phyloP scores from a whole-genome alignment of 1,140 invertebrate genomes.

The Pseudomyrmex sp. region DNA sequence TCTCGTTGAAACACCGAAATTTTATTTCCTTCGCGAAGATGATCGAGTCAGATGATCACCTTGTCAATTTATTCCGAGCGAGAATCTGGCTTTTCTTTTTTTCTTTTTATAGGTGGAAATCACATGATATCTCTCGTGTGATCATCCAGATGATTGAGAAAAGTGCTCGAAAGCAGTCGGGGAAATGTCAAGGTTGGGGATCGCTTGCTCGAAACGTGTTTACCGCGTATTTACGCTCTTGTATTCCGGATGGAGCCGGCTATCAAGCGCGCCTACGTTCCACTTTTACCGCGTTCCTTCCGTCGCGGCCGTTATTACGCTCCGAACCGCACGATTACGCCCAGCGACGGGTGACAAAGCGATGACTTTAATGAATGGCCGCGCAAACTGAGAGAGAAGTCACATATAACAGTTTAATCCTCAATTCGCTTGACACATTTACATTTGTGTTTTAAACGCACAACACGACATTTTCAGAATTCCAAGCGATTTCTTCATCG shows the following conservation, averaged over 20 bases:
- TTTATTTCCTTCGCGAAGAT: not conserved
- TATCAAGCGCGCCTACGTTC: constrained; percentile 54
- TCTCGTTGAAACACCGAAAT: not conserved
- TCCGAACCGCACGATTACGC: not conserved
- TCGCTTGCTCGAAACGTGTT: constrained; percentile 36
- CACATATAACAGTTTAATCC: not conserved
- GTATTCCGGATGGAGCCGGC: constrained; percentile 7
- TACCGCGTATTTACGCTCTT: constrained; percentile 36
- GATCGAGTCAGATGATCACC: not conserved
- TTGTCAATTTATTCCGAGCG: constrained; percentile 23
- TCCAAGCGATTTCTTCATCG: too few species aligned
- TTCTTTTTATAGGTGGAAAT: not conserved
- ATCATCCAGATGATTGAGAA: constrained; percentile 10
- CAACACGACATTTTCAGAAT: not conserved
- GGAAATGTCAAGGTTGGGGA: constrained; percentile 69
- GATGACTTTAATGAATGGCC: constrained; percentile 44
- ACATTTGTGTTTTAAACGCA: too few species aligned
- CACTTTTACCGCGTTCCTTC: constrained; percentile 58
- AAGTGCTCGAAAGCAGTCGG: constrained; percentile 24
- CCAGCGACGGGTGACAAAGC: not conserved
- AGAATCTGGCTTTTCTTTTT: not conserved
- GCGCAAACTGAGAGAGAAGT: not conserved
- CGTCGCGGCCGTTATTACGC: constrained; percentile 15
- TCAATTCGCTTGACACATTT: not conserved
- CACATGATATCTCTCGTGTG: not conserved